Conservation (phyloP, 2,888 invertebrate genomes). For the Macrostomum cliftonense region DNA sequence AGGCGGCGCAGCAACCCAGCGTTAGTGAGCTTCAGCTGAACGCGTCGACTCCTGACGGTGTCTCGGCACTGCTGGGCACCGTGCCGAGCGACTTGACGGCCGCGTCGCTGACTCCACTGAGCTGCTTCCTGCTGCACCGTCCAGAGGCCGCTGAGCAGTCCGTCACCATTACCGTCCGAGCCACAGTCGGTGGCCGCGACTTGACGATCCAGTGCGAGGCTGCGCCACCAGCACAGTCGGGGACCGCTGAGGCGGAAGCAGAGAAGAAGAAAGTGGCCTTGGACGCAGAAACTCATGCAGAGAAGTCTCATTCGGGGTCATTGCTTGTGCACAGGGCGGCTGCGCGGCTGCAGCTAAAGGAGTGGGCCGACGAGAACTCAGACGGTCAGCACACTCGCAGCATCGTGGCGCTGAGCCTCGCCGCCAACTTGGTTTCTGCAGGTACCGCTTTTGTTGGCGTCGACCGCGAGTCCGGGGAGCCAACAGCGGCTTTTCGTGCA, state of each 20-base stretch:
- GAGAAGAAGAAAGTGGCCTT: background rate
- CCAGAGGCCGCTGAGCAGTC: background rate
- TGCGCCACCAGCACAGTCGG: too few species aligned
- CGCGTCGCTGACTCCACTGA: too few species aligned
- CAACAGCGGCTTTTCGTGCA: too few species aligned
- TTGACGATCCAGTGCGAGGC: too few species aligned
- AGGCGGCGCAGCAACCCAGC: too few species aligned
- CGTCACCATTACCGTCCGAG: slow-evolving; percentile 2
- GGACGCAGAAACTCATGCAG: too few species aligned
- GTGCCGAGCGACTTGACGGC: too few species aligned
- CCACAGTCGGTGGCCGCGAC: background rate
- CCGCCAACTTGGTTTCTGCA: slow-evolving; percentile 16
- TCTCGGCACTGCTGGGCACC: too few species aligned
- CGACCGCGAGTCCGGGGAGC: slow-evolving; percentile 9
- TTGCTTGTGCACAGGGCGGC: slow-evolving; percentile 16
- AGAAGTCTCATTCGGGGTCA: slow-evolving; percentile 14
- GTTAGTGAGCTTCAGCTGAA: too few species aligned
- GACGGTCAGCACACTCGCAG: background rate
- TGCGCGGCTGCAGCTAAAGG: slow-evolving; percentile 16
- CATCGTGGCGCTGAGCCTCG: slow-evolving; percentile 12
- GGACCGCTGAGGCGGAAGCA: background rate
- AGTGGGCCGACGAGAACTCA: slow-evolving; percentile 12
- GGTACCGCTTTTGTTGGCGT: slow-evolving; percentile 18
- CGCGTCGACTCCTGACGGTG: too few species aligned
- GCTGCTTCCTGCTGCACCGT: too few species aligned